Base-by-base conservation (phyloP, 2,113 vertebrate species). In the Irena cyanogastra region DNA sequence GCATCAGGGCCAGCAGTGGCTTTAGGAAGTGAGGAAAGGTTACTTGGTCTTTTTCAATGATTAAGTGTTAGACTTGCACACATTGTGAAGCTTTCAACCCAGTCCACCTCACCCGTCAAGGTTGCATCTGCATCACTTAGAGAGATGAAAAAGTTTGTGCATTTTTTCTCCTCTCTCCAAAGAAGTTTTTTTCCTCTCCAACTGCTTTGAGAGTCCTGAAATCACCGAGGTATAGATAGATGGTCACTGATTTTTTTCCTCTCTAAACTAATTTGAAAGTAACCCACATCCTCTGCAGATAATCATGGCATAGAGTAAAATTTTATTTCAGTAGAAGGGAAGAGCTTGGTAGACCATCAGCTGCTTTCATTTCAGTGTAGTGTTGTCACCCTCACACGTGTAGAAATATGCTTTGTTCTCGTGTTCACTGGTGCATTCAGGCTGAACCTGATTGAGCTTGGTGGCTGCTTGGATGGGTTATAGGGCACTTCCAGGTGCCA, bases 151-250 rank as follows among this genome's bases (percentile, higher is more conserved):
- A 87, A 35, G 5, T 33, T 90, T 33, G 14, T 52, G 30, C 14
- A 3, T 13, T 54, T 39, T 31, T 66, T 30, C 47, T 18, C 30
- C 35, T 3, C 41, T 45, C 9, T 83, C 17, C 41, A 39, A 16
- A 69, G 83, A 42, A 18, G 13, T 69, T 33, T 64, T 30, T 49
- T 41, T 21, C 31, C 49, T 49, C 9, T 76, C 19, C 52, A 70
- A 2, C 35, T 88, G 14, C 45, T 74, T 84, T 56, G 65, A 41
- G 45, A 91, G 13, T 52, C 31, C 15, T 8, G 2, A 59, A 79
- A 63, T 16, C 0, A 0, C 19, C 0, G 0, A 53, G 52, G 9
- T 74, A 13, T n/a, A n/a, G 53, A 14, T 69, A 57, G 33, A 52
- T n/a, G 19, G 23, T 69, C 26, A 66, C 13, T 66, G 52, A 60